phyloP scores from a whole-genome alignment of 1,140 invertebrate genomes.

The Grapholita molesta region DNA sequence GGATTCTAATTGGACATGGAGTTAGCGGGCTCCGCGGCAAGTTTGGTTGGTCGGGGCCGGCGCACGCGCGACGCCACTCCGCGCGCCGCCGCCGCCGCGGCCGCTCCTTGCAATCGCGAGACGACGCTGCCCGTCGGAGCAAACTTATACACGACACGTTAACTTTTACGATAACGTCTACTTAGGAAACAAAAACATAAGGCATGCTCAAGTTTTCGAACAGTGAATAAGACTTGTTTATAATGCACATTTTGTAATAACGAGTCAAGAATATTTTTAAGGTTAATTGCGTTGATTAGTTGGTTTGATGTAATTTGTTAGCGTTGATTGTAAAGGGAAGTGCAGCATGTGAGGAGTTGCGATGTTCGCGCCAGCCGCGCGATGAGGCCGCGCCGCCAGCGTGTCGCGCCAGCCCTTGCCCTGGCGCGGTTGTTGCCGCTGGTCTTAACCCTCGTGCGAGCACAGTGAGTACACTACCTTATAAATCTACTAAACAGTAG shows the following conservation, averaged over 20 bases:
- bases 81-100: conserved; percentile 50
- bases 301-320: background rate
- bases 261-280: background rate
- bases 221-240: background rate
- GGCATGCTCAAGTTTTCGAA: background rate
- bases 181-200: background rate
- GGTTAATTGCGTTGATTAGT: background rate
- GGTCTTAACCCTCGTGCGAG: conserved; percentile 41
- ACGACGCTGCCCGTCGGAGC: conserved; percentile 18
- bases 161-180: background rate
- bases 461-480: conserved; percentile 51
- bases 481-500: background rate
- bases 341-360: background rate
- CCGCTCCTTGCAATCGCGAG: conserved; percentile 52
- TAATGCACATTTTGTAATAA: too few species aligned
- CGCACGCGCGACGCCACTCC: conserved; percentile 72
- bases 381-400: conserved; percentile 34
- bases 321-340: background rate
- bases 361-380: background rate
- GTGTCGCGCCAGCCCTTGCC: conserved; percentile 42
- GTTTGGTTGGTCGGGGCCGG: conserved; percentile 31
- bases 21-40: background rate
- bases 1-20: conserved; percentile 5
- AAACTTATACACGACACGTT: background rate
- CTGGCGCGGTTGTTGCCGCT: conserved; percentile 36